These are phyloP conservation scores for Hypocryptadius cinnamomeus DNA, from an alignment of 2,113 vertebrate genomes.

Conservation along the genomic window DNA sequence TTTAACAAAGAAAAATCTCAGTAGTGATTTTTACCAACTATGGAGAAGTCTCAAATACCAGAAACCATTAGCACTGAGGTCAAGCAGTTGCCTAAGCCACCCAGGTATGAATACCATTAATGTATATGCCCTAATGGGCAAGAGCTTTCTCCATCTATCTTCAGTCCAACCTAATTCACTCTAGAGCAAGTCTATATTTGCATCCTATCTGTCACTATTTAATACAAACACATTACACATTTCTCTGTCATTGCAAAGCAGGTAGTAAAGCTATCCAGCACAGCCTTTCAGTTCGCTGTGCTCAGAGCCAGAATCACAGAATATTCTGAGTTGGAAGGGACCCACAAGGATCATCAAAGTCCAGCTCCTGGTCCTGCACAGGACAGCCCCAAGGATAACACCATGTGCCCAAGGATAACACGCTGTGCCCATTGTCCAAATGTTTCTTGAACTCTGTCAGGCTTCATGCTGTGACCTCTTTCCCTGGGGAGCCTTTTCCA, in stretches of 20 bases:
- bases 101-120: neutral
- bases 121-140: fast-evolving
- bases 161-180: neutral
- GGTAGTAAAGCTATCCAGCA: neutral
- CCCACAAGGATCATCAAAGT: neutral
- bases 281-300: neutral
- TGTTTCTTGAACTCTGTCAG: neutral
- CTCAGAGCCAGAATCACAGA: neutral
- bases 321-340: neutral
- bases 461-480: neutral
- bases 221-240: neutral
- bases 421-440: neutral
- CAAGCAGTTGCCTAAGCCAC: neutral
- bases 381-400: neutral
- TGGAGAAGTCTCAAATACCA: neutral
- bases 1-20: neutral
- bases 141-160: neutral
- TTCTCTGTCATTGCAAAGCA: neutral
- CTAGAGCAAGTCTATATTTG: neutral
- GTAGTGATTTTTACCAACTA: neutral
- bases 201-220: neutral
- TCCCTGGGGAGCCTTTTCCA: neutral
- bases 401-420: too few species aligned
- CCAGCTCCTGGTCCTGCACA: neutral
- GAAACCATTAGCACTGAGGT: neutral